Conservation (phyloP, 2,888 invertebrate genomes). For the Sacculina carcini region DNA sequence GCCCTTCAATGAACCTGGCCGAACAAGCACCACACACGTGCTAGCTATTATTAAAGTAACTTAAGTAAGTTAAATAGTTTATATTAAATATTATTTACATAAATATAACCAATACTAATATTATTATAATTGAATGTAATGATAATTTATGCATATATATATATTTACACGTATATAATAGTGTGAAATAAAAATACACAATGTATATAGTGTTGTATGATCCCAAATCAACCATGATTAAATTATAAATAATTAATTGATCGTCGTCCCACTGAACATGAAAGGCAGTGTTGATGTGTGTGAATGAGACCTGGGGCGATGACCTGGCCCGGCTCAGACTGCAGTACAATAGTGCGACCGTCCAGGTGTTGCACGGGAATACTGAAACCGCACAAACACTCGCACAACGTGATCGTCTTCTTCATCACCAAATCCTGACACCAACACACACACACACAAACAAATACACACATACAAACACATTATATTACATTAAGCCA, state of each 20-base stretch:
- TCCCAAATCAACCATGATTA: no score
- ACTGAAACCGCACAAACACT: conserved; percentile 70
- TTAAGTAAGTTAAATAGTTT: no score
- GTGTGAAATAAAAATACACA: not conserved
- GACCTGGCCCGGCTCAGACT: conserved; percentile 48
- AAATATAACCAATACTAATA: no score
- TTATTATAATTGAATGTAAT: no score
- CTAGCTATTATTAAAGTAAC: no score
- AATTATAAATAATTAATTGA: no score
- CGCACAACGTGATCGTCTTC: conserved; percentile 48
- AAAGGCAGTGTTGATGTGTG: not conserved
- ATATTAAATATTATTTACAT: not conserved
- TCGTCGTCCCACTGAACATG: no score
- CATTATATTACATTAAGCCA: not conserved
- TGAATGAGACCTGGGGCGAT: conserved; percentile 42
- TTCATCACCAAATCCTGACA: conserved; percentile 28
- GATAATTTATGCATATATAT: not conserved
- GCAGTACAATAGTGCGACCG: conserved; percentile 51
- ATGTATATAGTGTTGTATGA: not conserved
- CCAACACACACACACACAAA: conserved; percentile 26
- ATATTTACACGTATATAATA: not conserved
- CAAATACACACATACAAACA: not conserved
- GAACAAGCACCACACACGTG: no score
- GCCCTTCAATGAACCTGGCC: conserved; percentile 19
- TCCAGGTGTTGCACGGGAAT: conserved; percentile 68